Percentiles rank a stretch among this genome's conserved stretches.
Conservation (phyloP, 2,113 vertebrate species). For the Todiramphus chloris region DNA sequence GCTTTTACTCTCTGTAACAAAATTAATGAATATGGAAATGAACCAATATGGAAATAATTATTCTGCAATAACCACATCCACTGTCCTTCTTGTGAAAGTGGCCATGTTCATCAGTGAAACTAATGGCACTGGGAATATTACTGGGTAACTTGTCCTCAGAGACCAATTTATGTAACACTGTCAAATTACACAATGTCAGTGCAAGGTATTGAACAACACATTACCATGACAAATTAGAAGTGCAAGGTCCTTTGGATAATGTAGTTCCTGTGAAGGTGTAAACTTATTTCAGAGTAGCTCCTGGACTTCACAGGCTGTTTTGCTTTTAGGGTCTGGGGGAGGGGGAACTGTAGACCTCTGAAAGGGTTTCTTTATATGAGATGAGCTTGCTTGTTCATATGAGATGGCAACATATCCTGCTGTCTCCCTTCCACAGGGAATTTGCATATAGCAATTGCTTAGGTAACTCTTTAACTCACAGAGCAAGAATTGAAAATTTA, state of each 20-base stretch:
- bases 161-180: constrained; percentile 46
- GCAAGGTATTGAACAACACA: constrained; percentile 54
- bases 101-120: constrained; percentile 23
- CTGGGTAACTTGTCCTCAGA: constrained; percentile 25
- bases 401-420: neutral
- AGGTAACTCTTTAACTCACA: neutral
- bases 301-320: constrained; percentile 15
- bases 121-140: neutral
- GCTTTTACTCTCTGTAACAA: neutral
- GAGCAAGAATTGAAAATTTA: neutral
- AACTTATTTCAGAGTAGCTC: constrained; percentile 16
- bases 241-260: constrained; percentile 52
- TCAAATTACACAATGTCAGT: constrained; percentile 60
- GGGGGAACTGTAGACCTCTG: neutral
- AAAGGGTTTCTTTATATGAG: neutral
- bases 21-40: constrained; percentile 62
- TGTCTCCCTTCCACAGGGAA: neutral
- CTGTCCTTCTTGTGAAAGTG: constrained; percentile 28
- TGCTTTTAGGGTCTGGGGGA: neutral
- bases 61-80: constrained; percentile 10
- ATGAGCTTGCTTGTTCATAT: neutral
- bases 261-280: constrained; percentile 28
- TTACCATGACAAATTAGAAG: constrained; percentile 59
- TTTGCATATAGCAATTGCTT: neutral
- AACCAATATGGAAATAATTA: constrained; percentile 65